Percentiles rank a stretch among this genome's conserved stretches.
phyloP scores from a whole-genome alignment of 2,113 vertebrate species.

The Ariopsis seemanni region DNA sequence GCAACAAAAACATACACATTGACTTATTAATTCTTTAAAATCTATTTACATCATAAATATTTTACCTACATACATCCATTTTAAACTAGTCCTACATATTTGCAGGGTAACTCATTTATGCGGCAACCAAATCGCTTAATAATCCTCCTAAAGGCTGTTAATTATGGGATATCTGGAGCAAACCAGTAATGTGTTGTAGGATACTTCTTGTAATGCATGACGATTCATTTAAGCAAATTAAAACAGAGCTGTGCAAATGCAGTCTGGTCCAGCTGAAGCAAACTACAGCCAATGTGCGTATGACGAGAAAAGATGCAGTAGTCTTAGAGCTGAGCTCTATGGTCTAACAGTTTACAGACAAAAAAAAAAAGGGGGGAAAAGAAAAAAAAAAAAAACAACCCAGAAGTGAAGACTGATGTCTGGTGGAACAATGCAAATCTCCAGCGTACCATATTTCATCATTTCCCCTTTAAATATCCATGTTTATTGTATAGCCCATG shows the following conservation, averaged over 20 bases:
- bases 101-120: conserved; percentile 50
- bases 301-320: not conserved
- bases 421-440: not conserved
- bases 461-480: not conserved
- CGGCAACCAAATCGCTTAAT: conserved; percentile 6
- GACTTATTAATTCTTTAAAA: conserved; percentile 67
- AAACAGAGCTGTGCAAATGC: conserved; percentile 12
- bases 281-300: not conserved
- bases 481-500: conserved; percentile 3
- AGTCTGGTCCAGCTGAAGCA: conserved; percentile 8
- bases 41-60: conserved; percentile 80
- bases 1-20: conserved; percentile 70
- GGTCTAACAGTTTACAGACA: not conserved
- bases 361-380: too few relatives aligned
- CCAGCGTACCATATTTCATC: not conserved
- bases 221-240: not conserved
- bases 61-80: conserved; percentile 68
- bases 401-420: not conserved
- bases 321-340: not conserved
- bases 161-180: conserved; percentile 1
- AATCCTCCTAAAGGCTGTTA: not conserved
- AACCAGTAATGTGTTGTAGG: conserved; percentile 1
- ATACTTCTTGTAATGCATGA: not conserved
- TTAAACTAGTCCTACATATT: conserved; percentile 60
- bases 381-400: too few relatives aligned